These are phyloP conservation scores for Enteromius thamalakanensis DNA, from an alignment of 2,797 vertebrate genomes.

Conservation along the genomic window DNA sequence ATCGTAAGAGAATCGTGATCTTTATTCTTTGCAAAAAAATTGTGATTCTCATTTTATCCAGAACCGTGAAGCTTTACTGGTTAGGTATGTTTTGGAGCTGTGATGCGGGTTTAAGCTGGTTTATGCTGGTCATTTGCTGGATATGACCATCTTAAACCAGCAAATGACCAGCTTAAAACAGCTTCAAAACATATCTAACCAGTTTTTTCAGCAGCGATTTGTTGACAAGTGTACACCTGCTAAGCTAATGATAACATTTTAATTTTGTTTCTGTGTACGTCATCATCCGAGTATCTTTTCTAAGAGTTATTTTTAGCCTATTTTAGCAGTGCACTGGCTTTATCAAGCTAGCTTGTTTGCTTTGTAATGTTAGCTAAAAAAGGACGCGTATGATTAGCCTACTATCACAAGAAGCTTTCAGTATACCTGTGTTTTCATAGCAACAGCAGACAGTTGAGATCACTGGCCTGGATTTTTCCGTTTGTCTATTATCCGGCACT, in stretches of 20 bases:
- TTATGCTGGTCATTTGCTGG: no score
- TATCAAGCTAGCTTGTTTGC: slow-evolving; percentile 7
- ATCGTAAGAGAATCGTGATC: no score
- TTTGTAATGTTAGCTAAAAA: slow-evolving; percentile 35
- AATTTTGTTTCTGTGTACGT: not conserved
- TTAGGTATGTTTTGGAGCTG: no score
- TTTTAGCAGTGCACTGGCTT: not conserved
- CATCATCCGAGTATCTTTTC: not conserved
- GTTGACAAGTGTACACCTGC: not conserved
- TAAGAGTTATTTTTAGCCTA: slow-evolving; percentile 4
- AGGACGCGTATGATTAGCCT: slow-evolving; percentile 12
- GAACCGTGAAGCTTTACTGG: no score
- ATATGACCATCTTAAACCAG: no score
- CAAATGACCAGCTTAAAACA: no score
- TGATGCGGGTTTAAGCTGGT: no score
- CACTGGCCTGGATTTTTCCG: slow-evolving; percentile 18
- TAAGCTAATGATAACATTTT: not conserved
- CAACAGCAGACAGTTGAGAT: slow-evolving; percentile 23
- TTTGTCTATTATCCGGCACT: slow-evolving; percentile 5
- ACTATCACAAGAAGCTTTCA: not conserved
- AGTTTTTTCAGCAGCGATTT: no score
- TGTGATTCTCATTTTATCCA: no score
- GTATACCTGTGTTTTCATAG: slow-evolving; percentile 37
- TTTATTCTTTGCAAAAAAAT: no score
- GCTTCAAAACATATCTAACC: no score